Evolutionary conservation across 2,888 invertebrate species (phyloP).

Genomic region (Leucophenga montana): DNA sequence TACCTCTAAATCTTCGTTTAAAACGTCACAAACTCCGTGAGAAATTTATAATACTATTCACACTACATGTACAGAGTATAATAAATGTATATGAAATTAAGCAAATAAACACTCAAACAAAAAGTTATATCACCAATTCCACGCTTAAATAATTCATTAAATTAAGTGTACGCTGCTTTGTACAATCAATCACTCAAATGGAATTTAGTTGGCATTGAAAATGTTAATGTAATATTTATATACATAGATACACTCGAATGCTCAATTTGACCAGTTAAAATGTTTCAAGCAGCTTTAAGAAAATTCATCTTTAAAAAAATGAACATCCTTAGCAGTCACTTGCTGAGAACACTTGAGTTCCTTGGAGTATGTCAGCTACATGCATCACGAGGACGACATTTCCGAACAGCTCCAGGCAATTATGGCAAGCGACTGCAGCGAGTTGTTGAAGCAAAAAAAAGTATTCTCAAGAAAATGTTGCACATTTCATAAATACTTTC

Average conservation of each 20-base stretch:
- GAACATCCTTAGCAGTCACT: conserved; percentile 33
- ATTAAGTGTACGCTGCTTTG: conserved; percentile 55
- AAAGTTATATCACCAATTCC: conserved; percentile 54
- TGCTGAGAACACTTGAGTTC: conserved; percentile 13
- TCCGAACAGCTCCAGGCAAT: conserved; percentile 46
- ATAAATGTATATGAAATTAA: conserved; percentile 11
- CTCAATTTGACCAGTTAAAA: background rate
- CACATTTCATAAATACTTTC: conserved; percentile 37
- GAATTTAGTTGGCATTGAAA: conserved; percentile 49
- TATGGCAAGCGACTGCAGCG: conserved; percentile 42
- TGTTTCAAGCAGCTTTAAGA: conserved; percentile 3
- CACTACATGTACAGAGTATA: too few relatives aligned
- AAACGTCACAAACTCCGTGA: too few relatives aligned
- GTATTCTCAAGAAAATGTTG: conserved; percentile 34
- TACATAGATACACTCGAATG: background rate
- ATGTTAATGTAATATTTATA: conserved; percentile 45
- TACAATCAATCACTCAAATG: conserved; percentile 56
- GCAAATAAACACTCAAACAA: conserved; percentile 27
- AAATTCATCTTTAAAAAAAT: conserved; percentile 1
- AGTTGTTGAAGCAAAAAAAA: conserved; percentile 13
- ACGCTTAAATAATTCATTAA: conserved; percentile 66
- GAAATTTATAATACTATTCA: too few relatives aligned
- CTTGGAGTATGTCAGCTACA: too few relatives aligned
- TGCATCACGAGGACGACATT: conserved; percentile 19
- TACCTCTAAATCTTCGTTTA: too few relatives aligned